Evolutionary conservation across 2,888 invertebrate genomes (phyloP), one percentile per base, ranked within the genome.

Genomic region (Hermaeophaga mercurialis): DNA sequence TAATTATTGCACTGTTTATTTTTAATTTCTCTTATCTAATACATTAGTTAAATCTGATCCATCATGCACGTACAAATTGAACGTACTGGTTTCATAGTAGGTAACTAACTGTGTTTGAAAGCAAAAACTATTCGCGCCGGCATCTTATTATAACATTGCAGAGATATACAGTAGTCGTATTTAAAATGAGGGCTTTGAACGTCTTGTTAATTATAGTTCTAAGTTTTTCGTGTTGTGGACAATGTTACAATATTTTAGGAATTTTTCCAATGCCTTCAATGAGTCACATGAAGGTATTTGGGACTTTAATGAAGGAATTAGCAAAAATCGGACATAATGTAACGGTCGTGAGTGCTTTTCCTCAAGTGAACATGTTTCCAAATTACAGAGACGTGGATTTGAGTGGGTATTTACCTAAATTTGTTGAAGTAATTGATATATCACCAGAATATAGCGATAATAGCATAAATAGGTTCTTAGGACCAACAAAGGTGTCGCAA

Each of bases 231-330:
- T n/a, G 9, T 9, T 31, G 6, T 9, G 39, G 26, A 8, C 17
- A 31, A 7, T 26, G 39, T 11, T 52, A 52, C 52, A 82, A 80
- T 53, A 84, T 89, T 59, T 76, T 89, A 24, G 87, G 82, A 14
- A 73, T 87, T 60, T 87, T 87, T 69, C 84, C 85, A 0, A 86
- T 87, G 66, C 79, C 81, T n/a, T 87, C 88, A 1, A 86, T 83
- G 67, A 90, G 89, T 56, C 89, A 89, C 72, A 87, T 87, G 66
- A 78, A 84, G 24, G 83, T 86, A 26, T 86, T 85, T 67, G 80
- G 80, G 64, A 82, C 85, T 0, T 78, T 85, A 52, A 70, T 89
- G 41, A 80, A 78, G 43, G 85, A 82, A 63, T 71, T 90, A 46
- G 84, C 82, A 0, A 76, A 71, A 24, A 80, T 82, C 47, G 88